Percentiles rank a stretch among this genome's conserved stretches.
Evolutionary conservation across 2,888 invertebrate genomes (phyloP).

Genomic region (Drosophila yooni): DNA sequence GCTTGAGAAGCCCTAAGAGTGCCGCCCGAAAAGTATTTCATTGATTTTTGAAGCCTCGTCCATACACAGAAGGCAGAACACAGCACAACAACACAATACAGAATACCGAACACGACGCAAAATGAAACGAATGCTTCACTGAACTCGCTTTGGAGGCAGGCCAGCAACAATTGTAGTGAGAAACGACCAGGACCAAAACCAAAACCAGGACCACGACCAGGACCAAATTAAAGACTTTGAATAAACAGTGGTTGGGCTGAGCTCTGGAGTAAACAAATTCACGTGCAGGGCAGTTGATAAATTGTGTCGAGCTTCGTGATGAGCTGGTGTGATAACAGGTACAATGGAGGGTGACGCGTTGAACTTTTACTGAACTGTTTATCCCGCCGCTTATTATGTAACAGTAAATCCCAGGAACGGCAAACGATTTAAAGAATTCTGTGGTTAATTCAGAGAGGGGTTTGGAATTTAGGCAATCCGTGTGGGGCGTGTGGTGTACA

Average conservation of each 20-base stretch:
- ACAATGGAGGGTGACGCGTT: constrained; percentile 36
- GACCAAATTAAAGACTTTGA: constrained; percentile 52
- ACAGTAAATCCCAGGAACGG: constrained; percentile 40
- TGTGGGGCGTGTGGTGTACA: constrained; percentile 36
- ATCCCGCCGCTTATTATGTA: constrained; percentile 52
- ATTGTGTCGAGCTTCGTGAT: constrained; percentile 45
- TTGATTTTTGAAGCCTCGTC: constrained; percentile 83
- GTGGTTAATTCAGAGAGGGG: constrained; percentile 43
- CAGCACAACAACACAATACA: constrained; percentile 29
- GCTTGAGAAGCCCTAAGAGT: constrained; percentile 80
- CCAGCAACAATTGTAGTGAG: constrained; percentile 25
- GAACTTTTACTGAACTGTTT: constrained; percentile 49
- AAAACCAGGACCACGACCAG: constrained; percentile 16
- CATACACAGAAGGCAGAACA: constrained; percentile 50
- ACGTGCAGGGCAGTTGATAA: constrained; percentile 59
- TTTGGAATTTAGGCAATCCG: not conserved
- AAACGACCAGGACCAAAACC: not conserved
- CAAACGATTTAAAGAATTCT: constrained; percentile 27
- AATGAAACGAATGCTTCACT: constrained; percentile 53
- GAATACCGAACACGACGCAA: constrained; percentile 34
- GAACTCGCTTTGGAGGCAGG: constrained; percentile 20
- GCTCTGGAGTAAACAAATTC: constrained; percentile 65
- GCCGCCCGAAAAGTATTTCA: constrained; percentile 84
- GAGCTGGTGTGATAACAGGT: constrained; percentile 78
- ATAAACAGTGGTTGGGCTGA: constrained; percentile 58